Percentiles rank a stretch among this genome's conserved stretches.
Evolutionary conservation across 1,140 invertebrate genomes (phyloP).

Genomic region (Cotesia glomerata): DNA sequence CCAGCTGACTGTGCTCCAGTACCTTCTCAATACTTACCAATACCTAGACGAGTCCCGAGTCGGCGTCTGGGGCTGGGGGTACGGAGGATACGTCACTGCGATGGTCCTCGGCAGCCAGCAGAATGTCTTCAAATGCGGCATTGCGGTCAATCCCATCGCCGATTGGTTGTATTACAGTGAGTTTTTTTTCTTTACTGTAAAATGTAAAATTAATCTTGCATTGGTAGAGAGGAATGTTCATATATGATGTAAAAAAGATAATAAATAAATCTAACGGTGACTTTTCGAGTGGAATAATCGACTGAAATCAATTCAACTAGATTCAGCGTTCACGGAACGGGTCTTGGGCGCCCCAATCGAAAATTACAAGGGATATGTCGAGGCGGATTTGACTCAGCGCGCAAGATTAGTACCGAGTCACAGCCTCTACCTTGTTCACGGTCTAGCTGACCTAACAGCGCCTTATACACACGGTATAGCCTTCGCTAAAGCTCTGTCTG

Average conservation of each 20-base stretch:
- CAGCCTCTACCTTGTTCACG: constrained; percentile 88
- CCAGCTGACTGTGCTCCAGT: constrained; percentile 83
- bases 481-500: constrained; percentile 84
- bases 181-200: constrained; percentile 43
- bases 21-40: constrained; percentile 80
- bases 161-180: constrained; percentile 96
- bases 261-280: neutral
- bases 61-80: constrained; percentile 96
- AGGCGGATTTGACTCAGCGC: constrained; percentile 85
- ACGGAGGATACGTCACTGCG: constrained; percentile 90
- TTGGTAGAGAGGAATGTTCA: too few species aligned
- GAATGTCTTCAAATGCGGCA: constrained; percentile 87
- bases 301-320: constrained; percentile 61
- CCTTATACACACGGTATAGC: constrained; percentile 91
- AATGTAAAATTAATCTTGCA: too few species aligned
- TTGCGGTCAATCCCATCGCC: constrained; percentile 90
- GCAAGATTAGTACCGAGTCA: constrained; percentile 84
- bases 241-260: too few species aligned
- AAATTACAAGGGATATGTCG: constrained; percentile 92
- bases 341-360: constrained; percentile 86
- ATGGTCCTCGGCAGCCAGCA: constrained; percentile 87
- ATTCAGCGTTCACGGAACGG: constrained; percentile 93
- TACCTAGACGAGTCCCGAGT: constrained; percentile 87
- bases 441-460: constrained; percentile 87
- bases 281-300: constrained; percentile 11